Percentiles rank a stretch among this genome's conserved stretches.
These are phyloP conservation scores for Nothobranchius furzeri DNA, from an alignment of 2,113 vertebrate species.

Conservation along the genomic window DNA sequence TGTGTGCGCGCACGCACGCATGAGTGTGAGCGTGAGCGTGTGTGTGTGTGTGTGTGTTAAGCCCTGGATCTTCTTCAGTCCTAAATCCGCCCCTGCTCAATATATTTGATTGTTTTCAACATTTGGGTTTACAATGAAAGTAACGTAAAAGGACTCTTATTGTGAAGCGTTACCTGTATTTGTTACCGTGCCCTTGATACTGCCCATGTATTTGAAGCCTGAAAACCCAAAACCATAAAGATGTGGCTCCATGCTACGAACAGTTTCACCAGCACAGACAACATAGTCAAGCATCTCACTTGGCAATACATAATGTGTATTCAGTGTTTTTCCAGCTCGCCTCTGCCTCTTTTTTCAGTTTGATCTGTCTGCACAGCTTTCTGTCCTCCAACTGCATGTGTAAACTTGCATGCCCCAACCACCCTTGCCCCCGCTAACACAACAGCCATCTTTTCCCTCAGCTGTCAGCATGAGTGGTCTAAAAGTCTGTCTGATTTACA, in stretches of 20 bases:
- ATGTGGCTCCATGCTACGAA: constrained; percentile 32
- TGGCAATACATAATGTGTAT: constrained; percentile 68
- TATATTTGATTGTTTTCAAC: no score
- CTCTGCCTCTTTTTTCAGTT: constrained; percentile 38
- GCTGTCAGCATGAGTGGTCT: constrained; percentile 75
- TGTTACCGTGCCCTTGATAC: constrained; percentile 3
- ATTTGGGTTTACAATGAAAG: no score
- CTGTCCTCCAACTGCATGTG: constrained; percentile 75
- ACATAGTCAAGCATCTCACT: constrained; percentile 60
- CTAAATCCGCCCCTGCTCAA: no score
- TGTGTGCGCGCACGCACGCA: no score
- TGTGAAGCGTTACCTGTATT: no score
- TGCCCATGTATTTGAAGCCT: constrained; percentile 19
- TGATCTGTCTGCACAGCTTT: constrained; percentile 63
- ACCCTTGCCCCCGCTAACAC: constrained; percentile 5
- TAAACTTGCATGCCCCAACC: constrained; percentile 74
- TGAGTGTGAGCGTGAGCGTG: no score
- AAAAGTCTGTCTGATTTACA: constrained; percentile 74
- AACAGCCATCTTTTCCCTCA: constrained; percentile 66
- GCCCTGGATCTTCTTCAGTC: no score
- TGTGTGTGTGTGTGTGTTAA: no score
- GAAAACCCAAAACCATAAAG: constrained; percentile 41
- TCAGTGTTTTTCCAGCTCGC: constrained; percentile 46
- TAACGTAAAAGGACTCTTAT: no score
- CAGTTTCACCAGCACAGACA: constrained; percentile 23